phyloP scores from a whole-genome alignment of 1,140 invertebrate species.

The Papilio polyxenes region DNA sequence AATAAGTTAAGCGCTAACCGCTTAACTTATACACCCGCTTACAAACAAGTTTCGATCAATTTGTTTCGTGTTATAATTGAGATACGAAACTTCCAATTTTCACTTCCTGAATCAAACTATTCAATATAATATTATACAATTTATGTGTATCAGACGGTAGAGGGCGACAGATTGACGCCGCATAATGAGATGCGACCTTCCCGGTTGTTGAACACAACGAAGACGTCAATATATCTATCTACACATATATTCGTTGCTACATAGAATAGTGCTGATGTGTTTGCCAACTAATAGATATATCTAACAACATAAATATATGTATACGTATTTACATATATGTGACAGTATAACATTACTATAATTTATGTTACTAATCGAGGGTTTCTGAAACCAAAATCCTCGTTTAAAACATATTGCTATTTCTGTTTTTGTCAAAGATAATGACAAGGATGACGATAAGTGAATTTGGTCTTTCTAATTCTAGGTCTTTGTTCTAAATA shows the following conservation, averaged over 20 bases:
- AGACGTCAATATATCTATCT: slow-evolving; percentile 8
- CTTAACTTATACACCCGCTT: no score
- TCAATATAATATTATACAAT: slow-evolving; percentile 2
- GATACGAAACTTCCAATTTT: not conserved
- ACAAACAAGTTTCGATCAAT: not conserved
- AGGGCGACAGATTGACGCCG: slow-evolving; percentile 30
- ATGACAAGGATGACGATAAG: no score
- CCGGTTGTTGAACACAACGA: slow-evolving; percentile 28
- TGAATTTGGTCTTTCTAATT: no score
- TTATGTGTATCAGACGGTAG: not conserved
- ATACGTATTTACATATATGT: no score
- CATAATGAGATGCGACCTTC: slow-evolving; percentile 29
- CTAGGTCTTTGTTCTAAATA: not conserved
- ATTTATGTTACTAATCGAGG: no score
- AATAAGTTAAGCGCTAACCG: no score
- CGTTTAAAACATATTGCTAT: no score
- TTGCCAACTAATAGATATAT: no score
- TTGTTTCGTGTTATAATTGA: not conserved
- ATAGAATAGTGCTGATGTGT: not conserved
- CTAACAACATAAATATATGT: no score
- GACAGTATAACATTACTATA: no score
- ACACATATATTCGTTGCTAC: not conserved
- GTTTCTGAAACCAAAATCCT: no score
- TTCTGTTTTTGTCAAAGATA: no score
- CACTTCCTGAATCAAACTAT: not conserved